Percentiles rank a stretch among this genome's conserved stretches.
phyloP scores from a whole-genome alignment of 1,140 invertebrate genomes.

The Eueides isabella region DNA sequence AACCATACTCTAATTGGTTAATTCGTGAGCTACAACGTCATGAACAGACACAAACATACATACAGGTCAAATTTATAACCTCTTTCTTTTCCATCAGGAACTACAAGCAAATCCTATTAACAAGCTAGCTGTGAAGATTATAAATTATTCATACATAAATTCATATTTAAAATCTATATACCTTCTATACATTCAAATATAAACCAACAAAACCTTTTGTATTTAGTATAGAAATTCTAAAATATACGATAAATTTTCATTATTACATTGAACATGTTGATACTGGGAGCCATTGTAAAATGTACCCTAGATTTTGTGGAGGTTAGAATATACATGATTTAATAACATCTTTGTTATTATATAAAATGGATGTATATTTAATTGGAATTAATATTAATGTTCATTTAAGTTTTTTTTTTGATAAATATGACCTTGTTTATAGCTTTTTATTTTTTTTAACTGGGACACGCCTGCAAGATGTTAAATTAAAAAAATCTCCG shows the following conservation, averaged over 20 bases:
- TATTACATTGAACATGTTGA: constrained; percentile 8
- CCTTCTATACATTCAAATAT: constrained; percentile 1
- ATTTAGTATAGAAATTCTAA: constrained; percentile 12
- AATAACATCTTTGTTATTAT: constrained; percentile 7
- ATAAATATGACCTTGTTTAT: not conserved
- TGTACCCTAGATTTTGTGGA: not conserved
- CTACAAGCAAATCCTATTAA: not conserved
- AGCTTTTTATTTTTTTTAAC: too few species aligned
- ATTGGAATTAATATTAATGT: not conserved
- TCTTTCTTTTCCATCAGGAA: not conserved
- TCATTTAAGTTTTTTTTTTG: not conserved
- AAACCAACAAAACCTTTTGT: constrained; percentile 1
- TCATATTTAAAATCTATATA: not conserved
- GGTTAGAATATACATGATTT: constrained; percentile 5
- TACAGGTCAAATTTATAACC: not conserved
- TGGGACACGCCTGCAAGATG: too few species aligned
- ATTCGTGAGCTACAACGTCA: too few species aligned
- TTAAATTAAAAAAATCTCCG: too few species aligned
- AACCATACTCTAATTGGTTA: too few species aligned
- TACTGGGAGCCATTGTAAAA: not conserved
- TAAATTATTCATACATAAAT: not conserved
- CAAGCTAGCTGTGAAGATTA: not conserved
- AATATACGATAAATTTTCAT: constrained; percentile 12
- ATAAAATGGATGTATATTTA: not conserved
- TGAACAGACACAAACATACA: too few species aligned